Conservation (phyloP, 2,797 vertebrate species). For the Urophycis tenuis region DNA sequence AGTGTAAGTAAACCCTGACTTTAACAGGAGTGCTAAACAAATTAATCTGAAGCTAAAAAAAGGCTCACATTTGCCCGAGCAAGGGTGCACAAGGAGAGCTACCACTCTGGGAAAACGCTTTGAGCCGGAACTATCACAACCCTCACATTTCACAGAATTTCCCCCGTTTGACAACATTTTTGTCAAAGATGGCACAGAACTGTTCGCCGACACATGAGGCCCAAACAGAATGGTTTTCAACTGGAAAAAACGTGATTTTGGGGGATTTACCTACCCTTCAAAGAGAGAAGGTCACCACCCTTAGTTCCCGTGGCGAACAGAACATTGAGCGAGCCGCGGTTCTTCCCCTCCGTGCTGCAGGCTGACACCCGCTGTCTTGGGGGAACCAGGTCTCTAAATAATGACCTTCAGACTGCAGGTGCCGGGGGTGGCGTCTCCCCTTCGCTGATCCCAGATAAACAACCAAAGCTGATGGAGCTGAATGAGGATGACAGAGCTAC, state of each 20-base stretch:
- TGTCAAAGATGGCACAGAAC: background rate
- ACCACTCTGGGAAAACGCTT: background rate
- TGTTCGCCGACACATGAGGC: background rate
- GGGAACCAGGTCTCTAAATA: slow-evolving; percentile 17
- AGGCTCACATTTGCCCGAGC: background rate
- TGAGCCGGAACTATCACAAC: background rate
- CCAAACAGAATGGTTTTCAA: background rate
- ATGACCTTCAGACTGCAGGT: slow-evolving; percentile 13
- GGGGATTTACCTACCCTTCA: background rate
- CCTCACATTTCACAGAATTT: background rate
- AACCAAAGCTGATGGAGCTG: slow-evolving; percentile 9
- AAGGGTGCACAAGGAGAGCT: background rate
- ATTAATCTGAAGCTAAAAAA: background rate
- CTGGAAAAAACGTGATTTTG: background rate
- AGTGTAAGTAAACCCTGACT: background rate
- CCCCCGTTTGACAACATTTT: background rate
- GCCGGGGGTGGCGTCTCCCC: background rate
- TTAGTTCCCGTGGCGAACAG: background rate
- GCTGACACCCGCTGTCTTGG: background rate
- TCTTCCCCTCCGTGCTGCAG: background rate
- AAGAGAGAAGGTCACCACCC: background rate
- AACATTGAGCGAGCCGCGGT: background rate
- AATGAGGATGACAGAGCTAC: background rate
- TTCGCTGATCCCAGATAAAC: slow-evolving; percentile 4
- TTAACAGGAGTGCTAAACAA: background rate